phyloP scores from a whole-genome alignment of 2,888 invertebrate genomes.

The Standfussiana lucernea region DNA sequence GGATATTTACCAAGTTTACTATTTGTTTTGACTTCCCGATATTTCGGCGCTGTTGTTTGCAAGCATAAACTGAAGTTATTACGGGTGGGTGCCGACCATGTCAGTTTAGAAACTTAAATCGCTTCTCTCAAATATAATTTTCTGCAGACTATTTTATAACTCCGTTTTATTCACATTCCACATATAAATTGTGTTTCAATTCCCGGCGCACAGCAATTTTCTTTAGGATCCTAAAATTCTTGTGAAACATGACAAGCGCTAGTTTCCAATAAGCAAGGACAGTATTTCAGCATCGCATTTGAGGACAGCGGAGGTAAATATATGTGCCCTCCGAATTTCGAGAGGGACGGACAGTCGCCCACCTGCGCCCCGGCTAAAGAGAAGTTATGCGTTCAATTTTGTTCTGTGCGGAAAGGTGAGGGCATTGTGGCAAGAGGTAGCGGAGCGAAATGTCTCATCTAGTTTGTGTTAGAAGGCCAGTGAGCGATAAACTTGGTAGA shows the following conservation, averaged over 20 bases:
- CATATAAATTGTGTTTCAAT: conserved; percentile 30
- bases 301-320: conserved; percentile 62
- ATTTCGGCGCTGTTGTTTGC: no score
- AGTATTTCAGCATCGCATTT: conserved; percentile 65
- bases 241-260: conserved; percentile 52
- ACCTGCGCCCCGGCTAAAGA: conserved; percentile 77
- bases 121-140: background rate
- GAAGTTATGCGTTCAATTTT: conserved; percentile 83
- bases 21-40: no score
- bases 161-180: background rate
- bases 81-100: no score
- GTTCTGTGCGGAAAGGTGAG: conserved; percentile 57
- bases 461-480: conserved; percentile 23
- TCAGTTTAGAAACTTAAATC: no score
- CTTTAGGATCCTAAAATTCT: conserved; percentile 17
- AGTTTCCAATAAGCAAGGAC: conserved; percentile 65
- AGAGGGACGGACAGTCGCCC: conserved; percentile 69
- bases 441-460: conserved; percentile 31
- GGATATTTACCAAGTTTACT: no score
- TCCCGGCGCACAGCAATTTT: conserved; percentile 15
- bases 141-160: background rate
- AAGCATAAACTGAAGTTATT: no score
- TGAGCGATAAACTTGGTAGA: conserved; percentile 26
- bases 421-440: conserved; percentile 39
- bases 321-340: conserved; percentile 67